Conservation (phyloP, 2,797 vertebrate genomes). For the Coracias cyanogaster region DNA sequence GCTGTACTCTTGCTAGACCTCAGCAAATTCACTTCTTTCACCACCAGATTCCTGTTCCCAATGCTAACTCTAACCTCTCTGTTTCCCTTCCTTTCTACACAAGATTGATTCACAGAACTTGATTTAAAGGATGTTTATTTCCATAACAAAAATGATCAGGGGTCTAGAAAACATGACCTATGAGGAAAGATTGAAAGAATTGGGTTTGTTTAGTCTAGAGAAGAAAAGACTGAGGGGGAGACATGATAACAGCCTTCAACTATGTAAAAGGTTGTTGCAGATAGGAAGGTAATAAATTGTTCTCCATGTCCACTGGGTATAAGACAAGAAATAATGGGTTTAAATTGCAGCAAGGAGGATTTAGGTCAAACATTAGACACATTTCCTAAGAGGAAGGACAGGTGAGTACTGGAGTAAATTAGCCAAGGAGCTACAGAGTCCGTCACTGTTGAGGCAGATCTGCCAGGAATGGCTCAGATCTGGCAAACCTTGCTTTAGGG, state of each 20-base stretch:
- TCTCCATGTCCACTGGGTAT: slow-evolving; percentile 65
- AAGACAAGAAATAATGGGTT: slow-evolving; percentile 69
- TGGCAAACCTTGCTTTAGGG: neutral
- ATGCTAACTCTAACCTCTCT: slow-evolving; percentile 60
- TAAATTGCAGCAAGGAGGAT: slow-evolving; percentile 66
- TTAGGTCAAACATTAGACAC: slow-evolving; percentile 55
- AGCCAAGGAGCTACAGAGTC: slow-evolving; percentile 3
- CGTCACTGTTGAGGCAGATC: neutral
- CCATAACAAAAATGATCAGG: slow-evolving; percentile 75
- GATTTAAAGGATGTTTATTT: slow-evolving; percentile 77
- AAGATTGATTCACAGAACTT: slow-evolving; percentile 73
- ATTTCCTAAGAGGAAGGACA: slow-evolving; percentile 62
- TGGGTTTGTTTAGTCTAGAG: slow-evolving; percentile 76
- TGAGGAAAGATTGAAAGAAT: slow-evolving; percentile 77
- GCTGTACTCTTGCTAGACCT: slow-evolving; percentile 39
- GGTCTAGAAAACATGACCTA: slow-evolving; percentile 76
- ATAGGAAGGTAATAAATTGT: slow-evolving; percentile 77
- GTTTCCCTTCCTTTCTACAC: slow-evolving; percentile 67
- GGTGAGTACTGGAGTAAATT: slow-evolving; percentile 64
- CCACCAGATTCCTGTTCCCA: slow-evolving; percentile 70
- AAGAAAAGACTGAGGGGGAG: slow-evolving; percentile 75
- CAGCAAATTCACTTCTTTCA: slow-evolving; percentile 70
- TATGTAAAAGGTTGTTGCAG: slow-evolving; percentile 74
- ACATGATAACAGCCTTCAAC: slow-evolving; percentile 76
- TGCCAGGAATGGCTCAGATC: slow-evolving; percentile 6